Evolutionary conservation across 2,113 vertebrate species (phyloP).

Genomic region (Nesogale talazaci): DNA sequence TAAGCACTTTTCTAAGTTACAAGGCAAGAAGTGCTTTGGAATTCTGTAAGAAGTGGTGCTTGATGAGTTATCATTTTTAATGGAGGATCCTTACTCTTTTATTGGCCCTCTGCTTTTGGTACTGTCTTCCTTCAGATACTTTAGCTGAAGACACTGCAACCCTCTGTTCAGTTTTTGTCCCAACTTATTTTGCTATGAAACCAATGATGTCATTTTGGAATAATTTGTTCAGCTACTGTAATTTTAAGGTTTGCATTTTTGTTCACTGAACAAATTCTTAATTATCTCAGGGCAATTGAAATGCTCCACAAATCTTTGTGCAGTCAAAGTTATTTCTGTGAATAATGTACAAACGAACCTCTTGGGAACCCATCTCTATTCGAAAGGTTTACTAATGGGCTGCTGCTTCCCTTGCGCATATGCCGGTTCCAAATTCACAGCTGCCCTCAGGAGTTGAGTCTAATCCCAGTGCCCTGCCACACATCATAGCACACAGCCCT

Average conservation of each 20-base stretch:
- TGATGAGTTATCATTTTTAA: neutral
- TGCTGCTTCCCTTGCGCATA: conserved; percentile 51
- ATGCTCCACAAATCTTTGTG: conserved; percentile 79
- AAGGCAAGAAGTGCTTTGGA: neutral
- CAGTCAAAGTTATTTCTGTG: conserved; percentile 80
- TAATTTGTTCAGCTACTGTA: conserved; percentile 80
- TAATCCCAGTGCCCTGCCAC: neutral
- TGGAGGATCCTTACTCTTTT: neutral
- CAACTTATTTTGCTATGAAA: conserved; percentile 68
- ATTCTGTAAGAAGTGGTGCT: neutral
- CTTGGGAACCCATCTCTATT: conserved; percentile 72
- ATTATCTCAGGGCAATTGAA: conserved; percentile 80
- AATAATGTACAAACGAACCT: conserved; percentile 76
- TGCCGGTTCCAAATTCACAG: conserved; percentile 59
- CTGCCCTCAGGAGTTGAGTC: conserved; percentile 56
- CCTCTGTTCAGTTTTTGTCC: conserved; percentile 73
- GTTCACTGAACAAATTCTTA: conserved; percentile 84
- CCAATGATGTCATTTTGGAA: conserved; percentile 78
- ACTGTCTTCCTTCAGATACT: neutral
- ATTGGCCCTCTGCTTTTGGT: neutral
- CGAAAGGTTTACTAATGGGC: conserved; percentile 78
- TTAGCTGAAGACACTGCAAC: conserved; percentile 49
- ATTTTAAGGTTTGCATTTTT: conserved; percentile 83
- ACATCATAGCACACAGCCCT: conserved; percentile 41
- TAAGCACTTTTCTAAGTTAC: neutral